These are phyloP conservation scores for Zoanthus gigantus DNA, from an alignment of 92 coral and sea anemone genomes.

Conservation along the genomic window DNA sequence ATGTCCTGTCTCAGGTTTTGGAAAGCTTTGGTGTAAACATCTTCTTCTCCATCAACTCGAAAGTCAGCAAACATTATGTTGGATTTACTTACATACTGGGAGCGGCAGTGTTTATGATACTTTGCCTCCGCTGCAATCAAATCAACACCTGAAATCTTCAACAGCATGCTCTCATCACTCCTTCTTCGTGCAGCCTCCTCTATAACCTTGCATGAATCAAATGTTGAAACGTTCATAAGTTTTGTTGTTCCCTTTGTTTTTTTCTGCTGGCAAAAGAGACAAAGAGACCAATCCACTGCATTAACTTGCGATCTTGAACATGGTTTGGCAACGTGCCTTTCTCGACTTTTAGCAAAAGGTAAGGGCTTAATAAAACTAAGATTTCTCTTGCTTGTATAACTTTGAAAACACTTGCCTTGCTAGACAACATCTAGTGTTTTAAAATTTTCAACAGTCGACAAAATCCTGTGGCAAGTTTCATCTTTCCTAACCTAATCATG, in stretches of 20 bases:
- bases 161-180: background rate
- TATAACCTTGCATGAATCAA: background rate
- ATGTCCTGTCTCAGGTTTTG: background rate
- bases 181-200: background rate
- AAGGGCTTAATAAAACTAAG: background rate
- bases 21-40: background rate
- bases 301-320: conserved; percentile 25
- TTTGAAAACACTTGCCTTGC: no score
- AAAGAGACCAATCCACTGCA: conserved; percentile 46
- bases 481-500: no score
- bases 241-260: conserved; percentile 15
- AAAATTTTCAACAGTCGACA: background rate
- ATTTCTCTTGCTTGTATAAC: background rate
- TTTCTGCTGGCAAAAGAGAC: conserved; percentile 48
- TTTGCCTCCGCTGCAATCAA: background rate
- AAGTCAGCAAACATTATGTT: background rate
- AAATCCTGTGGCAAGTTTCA: background rate
- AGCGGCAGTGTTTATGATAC: background rate
- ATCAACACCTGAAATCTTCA: background rate
- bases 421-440: no score
- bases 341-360: no score
- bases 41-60: background rate
- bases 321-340: background rate
- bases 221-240: background rate
- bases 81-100: background rate